Evolutionary conservation across 1,140 invertebrate genomes (phyloP).

Genomic region (Drosophila miranda): DNA sequence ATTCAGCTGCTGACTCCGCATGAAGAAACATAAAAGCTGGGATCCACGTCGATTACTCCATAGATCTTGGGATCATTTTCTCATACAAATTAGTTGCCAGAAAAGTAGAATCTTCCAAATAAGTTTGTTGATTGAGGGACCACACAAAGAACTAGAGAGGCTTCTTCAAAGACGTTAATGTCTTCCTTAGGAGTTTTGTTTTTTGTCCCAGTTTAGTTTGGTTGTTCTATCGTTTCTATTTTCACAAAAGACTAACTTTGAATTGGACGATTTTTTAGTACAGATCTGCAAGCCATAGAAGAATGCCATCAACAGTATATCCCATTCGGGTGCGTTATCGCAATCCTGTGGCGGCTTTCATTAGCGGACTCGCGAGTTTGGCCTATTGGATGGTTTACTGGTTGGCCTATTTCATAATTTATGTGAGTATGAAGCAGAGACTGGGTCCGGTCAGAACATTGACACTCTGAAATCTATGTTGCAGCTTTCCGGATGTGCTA

Average conservation of each 20-base stretch:
- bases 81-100: neutral
- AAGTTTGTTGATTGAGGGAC: neutral
- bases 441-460: no score
- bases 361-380: conserved; percentile 23
- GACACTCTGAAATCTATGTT: neutral
- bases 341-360: conserved; percentile 26
- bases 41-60: neutral
- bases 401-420: conserved; percentile 36
- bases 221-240: no score
- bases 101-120: neutral
- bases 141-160: no score
- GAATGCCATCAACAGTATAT: neutral
- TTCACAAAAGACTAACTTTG: no score
- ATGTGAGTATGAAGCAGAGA: conserved; percentile 21
- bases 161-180: no score
- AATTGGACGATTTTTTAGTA: no score
- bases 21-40: neutral
- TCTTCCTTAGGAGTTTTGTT: no score
- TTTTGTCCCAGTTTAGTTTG: no score
- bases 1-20: conserved; percentile 20
- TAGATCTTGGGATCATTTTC: neutral
- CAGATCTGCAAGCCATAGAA: no score
- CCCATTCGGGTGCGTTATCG: conserved; percentile 12
- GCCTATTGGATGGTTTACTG: conserved; percentile 46
- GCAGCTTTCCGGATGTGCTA: conserved; percentile 34